Percentiles rank a stretch among this genome's conserved stretches.
Evolutionary conservation across 2,888 invertebrate species (phyloP).

Genomic region (Napeogenes sylphis): DNA sequence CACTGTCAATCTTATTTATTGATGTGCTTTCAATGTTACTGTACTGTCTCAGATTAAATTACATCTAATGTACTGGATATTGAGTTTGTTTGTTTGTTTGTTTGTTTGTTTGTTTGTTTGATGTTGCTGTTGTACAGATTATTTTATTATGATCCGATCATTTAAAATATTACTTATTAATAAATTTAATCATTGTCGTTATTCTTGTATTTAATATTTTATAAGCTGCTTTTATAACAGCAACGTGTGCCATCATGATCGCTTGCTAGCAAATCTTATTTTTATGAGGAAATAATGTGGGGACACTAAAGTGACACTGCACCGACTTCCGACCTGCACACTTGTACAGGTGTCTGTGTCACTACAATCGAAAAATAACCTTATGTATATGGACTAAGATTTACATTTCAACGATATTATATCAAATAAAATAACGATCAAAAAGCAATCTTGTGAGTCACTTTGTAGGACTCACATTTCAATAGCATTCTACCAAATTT

Average conservation of each 20-base stretch:
- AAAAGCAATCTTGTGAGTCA: slow-evolving; percentile 10
- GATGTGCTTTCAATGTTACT: slow-evolving; percentile 9
- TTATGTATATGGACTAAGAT: slow-evolving; percentile 33
- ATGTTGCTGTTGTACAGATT: too few relatives aligned
- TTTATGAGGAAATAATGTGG: slow-evolving; percentile 72
- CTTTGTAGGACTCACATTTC: slow-evolving; percentile 9
- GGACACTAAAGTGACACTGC: slow-evolving; percentile 75
- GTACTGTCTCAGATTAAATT: too few relatives aligned
- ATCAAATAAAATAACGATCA: slow-evolving; percentile 21
- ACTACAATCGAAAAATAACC: slow-evolving; percentile 27
- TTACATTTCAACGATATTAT: slow-evolving; percentile 30
- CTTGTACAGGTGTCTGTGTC: slow-evolving; percentile 7
- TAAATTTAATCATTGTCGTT: too few relatives aligned
- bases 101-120: too few relatives aligned
- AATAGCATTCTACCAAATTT: not conserved
- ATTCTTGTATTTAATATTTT: too few relatives aligned
- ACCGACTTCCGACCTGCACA: slow-evolving; percentile 63
- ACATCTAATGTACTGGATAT: too few relatives aligned
- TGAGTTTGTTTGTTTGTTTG: too few relatives aligned
- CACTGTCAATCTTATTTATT: slow-evolving; percentile 20
- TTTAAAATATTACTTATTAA: too few relatives aligned
- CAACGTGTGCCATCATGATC: slow-evolving; percentile 24
- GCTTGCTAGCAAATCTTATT: slow-evolving; percentile 63
- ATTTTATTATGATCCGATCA: too few relatives aligned
- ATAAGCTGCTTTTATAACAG: too few relatives aligned